Evolutionary conservation across 2,888 invertebrate genomes (phyloP), one percentile per base, ranked within the genome.

Genomic region (Pollenia angustigena): DNA sequence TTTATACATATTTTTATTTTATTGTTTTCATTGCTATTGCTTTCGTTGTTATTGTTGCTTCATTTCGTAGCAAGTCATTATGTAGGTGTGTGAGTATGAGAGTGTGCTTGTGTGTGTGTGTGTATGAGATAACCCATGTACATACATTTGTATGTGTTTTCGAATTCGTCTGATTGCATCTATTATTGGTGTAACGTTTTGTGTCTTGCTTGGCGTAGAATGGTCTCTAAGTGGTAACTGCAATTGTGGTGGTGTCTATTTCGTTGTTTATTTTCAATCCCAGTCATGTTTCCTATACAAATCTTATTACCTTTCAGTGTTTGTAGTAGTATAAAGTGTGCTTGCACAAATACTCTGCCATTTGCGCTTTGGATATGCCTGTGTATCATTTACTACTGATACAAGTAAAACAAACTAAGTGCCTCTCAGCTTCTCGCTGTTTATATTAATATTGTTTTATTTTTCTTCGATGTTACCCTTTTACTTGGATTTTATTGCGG

Each of bases 141-240:
- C 42, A 23, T 42, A 1, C 23, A 23, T 42, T 62, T 64, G 60
- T 69, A 16, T 56, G 18, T 44, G 66, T 82, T 48, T 66, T 71
- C 60, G 79, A 56, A 50, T 82, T 32, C 78, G 50, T 74, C 60
- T 62, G 87, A 84, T 84, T 87, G 87, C 87, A 87, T 87, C 84
- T 81, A 81, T 81, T 76, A 50, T 68, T 76, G 64, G 85, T 60
- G 46, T 74, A 58, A 60, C 32, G 16, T 74, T 66, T 46, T 54
- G 60, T 71, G 18, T 12, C 40, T 54, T 44, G 32, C 11, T 79
- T 56, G 48, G 12, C 58, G 10, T 81, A 16, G 72, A 44, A 54
- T 44, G 32, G n/a, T n/a, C 14, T 52, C 40, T 48, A 42, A 64
- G 6, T 50, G 32, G 3, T 56, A 46, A 32, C 10, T 54, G 62